Percentiles rank a stretch among this genome's conserved stretches.
Evolutionary conservation across 2,888 invertebrate genomes (phyloP).

Genomic region (Campoplex capitator): DNA sequence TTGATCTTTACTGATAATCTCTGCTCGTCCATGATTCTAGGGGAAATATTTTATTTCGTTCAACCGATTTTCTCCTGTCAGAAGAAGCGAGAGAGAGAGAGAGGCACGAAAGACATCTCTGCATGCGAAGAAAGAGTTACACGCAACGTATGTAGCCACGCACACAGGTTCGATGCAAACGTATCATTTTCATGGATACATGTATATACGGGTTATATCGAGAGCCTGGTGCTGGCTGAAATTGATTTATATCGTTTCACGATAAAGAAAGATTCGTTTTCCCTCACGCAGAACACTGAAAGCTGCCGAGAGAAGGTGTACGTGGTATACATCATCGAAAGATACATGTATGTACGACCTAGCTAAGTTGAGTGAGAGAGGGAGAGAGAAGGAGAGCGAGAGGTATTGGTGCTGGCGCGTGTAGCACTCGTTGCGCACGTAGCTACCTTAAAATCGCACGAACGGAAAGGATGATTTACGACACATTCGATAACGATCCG

Average conservation of each 20-base stretch:
- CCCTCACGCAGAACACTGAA: constrained; percentile 58
- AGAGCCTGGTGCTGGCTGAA: constrained; percentile 57
- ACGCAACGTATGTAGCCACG: constrained; percentile 14
- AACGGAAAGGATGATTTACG: constrained; percentile 74
- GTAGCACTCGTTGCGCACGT: constrained; percentile 67
- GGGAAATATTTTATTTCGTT: constrained; percentile 50
- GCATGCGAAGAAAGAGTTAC: constrained; percentile 48
- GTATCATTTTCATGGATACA: not conserved
- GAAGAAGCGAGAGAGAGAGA: constrained; percentile 42
- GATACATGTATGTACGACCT: constrained; percentile 15
- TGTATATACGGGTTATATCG: constrained; percentile 34
- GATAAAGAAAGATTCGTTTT: constrained; percentile 69
- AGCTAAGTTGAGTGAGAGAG: constrained; percentile 15
- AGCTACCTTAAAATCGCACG: constrained; percentile 69
- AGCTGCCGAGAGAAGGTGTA: constrained; percentile 41
- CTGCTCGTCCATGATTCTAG: not conserved
- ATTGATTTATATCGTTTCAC: constrained; percentile 68
- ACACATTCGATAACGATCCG: constrained; percentile 75
- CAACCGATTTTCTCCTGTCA: not conserved
- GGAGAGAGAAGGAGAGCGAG: constrained; percentile 36
- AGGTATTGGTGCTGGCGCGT: constrained; percentile 63
- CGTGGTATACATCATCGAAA: constrained; percentile 39
- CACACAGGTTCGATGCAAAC: not conserved
- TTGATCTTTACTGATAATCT: constrained; percentile 43
- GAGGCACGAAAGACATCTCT: constrained; percentile 53